Conservation (phyloP, 2,797 vertebrate genomes). For the Neopelma chrysocephalum region DNA sequence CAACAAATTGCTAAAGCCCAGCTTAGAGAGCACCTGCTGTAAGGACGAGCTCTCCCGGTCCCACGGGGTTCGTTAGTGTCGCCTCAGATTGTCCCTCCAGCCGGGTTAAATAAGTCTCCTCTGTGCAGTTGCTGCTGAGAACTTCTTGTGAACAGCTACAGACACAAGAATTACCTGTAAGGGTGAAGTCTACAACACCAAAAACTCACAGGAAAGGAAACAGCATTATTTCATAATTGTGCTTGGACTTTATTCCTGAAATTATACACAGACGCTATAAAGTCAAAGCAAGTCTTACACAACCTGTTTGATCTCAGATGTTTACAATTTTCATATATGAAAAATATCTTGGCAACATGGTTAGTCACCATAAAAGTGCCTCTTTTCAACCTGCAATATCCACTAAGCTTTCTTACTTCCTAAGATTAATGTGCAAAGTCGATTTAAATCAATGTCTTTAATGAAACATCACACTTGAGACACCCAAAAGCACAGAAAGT, state of each 20-base stretch:
- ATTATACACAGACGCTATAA: not conserved
- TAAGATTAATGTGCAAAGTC: not conserved
- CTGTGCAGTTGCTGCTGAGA: not conserved
- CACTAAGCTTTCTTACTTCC: not conserved
- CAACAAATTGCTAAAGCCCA: not conserved
- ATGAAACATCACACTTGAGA: not conserved
- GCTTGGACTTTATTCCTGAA: not conserved
- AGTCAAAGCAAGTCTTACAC: conserved; percentile 15
- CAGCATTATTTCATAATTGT: not conserved
- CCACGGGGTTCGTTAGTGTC: not conserved
- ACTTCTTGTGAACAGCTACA: not conserved
- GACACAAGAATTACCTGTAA: not conserved
- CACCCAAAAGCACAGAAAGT: not conserved
- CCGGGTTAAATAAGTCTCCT: not conserved
- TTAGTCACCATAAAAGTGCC: not conserved
- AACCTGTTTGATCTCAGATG: not conserved
- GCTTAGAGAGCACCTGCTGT: not conserved
- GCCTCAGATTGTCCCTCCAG: not conserved
- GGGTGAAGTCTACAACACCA: not conserved
- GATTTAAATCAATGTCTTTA: not conserved
- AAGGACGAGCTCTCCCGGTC: not conserved
- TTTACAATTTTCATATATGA: not conserved
- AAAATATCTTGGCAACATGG: not conserved
- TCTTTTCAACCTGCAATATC: not conserved
- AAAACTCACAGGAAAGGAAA: not conserved